phyloP scores from a whole-genome alignment of 92 coral and sea anemone species.

The Scolanthus callimorphus region DNA sequence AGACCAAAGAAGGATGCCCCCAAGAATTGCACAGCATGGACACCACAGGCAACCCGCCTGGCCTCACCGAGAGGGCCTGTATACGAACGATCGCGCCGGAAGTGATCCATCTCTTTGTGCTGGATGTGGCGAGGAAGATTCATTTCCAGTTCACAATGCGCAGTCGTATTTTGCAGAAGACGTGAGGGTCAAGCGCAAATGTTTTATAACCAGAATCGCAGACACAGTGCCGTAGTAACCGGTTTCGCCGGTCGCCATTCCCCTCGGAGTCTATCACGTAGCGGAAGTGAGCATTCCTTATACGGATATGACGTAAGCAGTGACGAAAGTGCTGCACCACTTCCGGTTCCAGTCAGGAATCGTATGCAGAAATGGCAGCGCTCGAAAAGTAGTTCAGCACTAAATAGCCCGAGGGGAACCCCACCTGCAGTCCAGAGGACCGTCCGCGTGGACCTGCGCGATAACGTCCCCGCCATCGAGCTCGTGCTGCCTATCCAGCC shows the following conservation, averaged over 20 bases:
- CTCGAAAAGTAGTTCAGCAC: conserved; percentile 14
- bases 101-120: conserved; percentile 18
- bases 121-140: not conserved
- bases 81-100: conserved; percentile 3
- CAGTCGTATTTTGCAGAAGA: not conserved
- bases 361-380: conserved; percentile 38
- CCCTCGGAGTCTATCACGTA: conserved; percentile 9
- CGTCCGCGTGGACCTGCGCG: conserved; percentile 26
- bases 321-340: not conserved
- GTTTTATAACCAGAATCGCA: not conserved
- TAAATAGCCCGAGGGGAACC: conserved; percentile 1
- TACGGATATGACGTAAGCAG: conserved; percentile 30
- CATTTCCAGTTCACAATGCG: not conserved
- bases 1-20: no score
- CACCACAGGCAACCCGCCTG: conserved; percentile 13
- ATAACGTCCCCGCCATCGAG: conserved; percentile 31
- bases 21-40: no score
- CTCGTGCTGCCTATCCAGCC: conserved; percentile 29
- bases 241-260: not conserved
- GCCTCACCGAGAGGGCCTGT: conserved; percentile 5
- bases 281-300: conserved; percentile 39
- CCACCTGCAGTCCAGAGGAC: conserved; percentile 17
- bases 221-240: not conserved
- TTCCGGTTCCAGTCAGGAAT: not conserved
- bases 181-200: not conserved